Percentiles rank a stretch among this genome's conserved stretches.
Evolutionary conservation across 2,797 vertebrate species (phyloP).

Genomic region (Chelonia mydas): DNA sequence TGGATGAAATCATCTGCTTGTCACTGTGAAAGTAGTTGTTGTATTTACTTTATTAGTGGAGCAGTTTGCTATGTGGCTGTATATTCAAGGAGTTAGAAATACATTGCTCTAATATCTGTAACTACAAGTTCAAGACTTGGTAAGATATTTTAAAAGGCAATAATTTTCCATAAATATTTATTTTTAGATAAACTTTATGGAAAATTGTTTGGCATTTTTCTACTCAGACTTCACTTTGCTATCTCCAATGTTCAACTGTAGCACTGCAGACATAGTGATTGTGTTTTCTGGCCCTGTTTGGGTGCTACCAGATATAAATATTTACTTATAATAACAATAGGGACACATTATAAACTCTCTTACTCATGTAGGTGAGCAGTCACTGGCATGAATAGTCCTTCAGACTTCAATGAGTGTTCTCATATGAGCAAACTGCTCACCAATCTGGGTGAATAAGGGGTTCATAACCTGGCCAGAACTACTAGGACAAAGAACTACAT

Average conservation of each 20-base stretch:
- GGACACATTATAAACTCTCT: neutral
- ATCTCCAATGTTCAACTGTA: neutral
- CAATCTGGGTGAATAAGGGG: neutral
- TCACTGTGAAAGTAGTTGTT: neutral
- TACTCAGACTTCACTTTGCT: neutral
- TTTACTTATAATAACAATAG: neutral
- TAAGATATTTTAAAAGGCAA: neutral
- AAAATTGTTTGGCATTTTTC: neutral
- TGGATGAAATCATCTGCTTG: neutral
- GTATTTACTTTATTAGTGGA: neutral
- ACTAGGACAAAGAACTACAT: neutral
- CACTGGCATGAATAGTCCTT: neutral
- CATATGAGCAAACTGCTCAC: neutral
- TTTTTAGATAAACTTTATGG: neutral
- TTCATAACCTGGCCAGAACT: neutral
- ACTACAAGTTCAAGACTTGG: neutral
- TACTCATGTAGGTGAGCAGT: neutral
- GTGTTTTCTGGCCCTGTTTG: neutral
- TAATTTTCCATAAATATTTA: neutral
- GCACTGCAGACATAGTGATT: neutral
- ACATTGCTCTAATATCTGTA: neutral
- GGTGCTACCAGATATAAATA: neutral
- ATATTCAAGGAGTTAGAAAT: neutral
- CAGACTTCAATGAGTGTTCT: neutral
- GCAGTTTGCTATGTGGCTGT: neutral